Percentiles rank a stretch among this genome's conserved stretches.
Evolutionary conservation across 2,888 invertebrate species (phyloP).

Genomic region (Pycnomerus fuliginosus): DNA sequence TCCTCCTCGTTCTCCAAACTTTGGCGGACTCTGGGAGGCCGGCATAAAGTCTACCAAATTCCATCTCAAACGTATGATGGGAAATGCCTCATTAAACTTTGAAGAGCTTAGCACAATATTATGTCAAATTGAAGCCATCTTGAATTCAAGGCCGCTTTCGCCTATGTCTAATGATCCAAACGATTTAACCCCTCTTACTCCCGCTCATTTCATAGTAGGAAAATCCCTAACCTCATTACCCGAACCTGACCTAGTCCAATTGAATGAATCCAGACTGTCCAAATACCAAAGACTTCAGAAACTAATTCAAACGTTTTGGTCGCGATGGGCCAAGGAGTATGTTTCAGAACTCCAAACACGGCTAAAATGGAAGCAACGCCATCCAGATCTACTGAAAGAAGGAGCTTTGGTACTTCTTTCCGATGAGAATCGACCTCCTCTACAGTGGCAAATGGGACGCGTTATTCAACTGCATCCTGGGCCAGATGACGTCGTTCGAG

Average conservation of each 20-base stretch:
- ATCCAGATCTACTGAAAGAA: neutral
- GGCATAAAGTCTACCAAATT: neutral
- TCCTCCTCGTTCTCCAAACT: neutral
- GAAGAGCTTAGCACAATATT: constrained; percentile 2
- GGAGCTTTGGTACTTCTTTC: neutral
- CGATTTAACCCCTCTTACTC: constrained; percentile 3
- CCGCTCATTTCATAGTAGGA: constrained; percentile 2
- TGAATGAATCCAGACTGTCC: neutral
- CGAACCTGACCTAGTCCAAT: neutral
- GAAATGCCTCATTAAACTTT: neutral
- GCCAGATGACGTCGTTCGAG: neutral
- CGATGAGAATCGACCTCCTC: neutral
- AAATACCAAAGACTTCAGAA: neutral
- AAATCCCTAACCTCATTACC: neutral
- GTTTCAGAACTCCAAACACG: neutral
- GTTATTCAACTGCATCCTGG: neutral
- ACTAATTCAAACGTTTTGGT: neutral
- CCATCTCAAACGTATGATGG: neutral
- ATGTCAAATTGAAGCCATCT: neutral
- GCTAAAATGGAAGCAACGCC: neutral
- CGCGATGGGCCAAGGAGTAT: neutral
- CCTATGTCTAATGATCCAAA: constrained; percentile 3
- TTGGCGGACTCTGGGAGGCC: neutral
- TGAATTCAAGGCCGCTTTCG: constrained; percentile 2
- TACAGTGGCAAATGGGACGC: neutral